Base-by-base conservation (phyloP, 2,113 vertebrate species). In the Laterallus jamaicensis region DNA sequence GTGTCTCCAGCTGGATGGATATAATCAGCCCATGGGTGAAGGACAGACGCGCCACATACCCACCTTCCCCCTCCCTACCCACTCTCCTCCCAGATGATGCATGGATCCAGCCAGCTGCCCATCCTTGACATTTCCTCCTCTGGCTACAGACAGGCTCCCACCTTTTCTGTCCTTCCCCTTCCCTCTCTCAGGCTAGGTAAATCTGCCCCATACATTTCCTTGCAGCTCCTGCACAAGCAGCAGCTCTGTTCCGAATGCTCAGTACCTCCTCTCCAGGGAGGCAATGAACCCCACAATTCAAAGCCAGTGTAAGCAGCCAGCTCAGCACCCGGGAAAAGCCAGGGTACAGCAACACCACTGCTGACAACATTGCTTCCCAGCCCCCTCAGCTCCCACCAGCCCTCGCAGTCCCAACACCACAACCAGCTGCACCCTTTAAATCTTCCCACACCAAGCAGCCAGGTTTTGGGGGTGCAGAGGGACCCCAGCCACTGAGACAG, bases 51-150 rank as follows among this genome's bases (percentile, higher is more conserved):
- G 77, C 44, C 52, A 74, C 8, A 6, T 28, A 86, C 35, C 69
- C 77, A 89, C 21, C 9, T 75, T 83, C 52, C 59, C 76, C 49
- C 62, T 66, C 90, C 56, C 85, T 31, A 3, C 73, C 73, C 8
- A 0, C 52, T 88, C 64, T 86, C 64, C 69, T 78, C 47, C 25
- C 69, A 82, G 22, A 87, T 31, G 58, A 84, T 75, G 52, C 69
- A 91, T 0, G 0, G 77, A 84, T 86, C 56, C 73, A 84, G 56
- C 2, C 92, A 89, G 52, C 5, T 2, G 17, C 37, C 79, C 39
- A 95, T 55, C 73, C 88, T 40, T 89, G 94, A 92, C 81, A 68
- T 92, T 92, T 96, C 77, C 76, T 84, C 79, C 58, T 69, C 66
- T 66, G 40, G 49, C 64, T 95, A 84, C 69, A 87, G 71, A 35